Evolutionary conservation across 2,113 vertebrate genomes (phyloP).

Genomic region (Cheirogaleus medius): DNA sequence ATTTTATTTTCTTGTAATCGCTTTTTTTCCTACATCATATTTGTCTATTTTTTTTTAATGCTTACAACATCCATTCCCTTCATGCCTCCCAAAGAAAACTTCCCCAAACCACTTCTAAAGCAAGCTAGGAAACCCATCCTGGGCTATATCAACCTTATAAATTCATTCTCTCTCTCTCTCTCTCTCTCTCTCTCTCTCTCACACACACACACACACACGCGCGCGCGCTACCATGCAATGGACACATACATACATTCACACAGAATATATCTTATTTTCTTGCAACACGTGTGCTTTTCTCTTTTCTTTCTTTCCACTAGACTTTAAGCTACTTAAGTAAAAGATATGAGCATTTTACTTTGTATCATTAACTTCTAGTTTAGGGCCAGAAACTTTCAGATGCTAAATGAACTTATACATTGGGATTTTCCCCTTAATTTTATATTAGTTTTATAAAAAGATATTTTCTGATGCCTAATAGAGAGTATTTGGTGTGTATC

Average conservation of each 20-base stretch:
- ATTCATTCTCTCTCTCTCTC: not conserved
- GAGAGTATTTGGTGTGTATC: not conserved
- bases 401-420: not conserved
- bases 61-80: not conserved
- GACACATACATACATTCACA: not conserved
- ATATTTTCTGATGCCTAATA: not conserved
- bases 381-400: not conserved
- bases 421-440: not conserved
- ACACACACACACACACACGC: not conserved
- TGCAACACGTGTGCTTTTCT: not conserved
- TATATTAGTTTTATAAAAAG: not conserved
- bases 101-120: not conserved
- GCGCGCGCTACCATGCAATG: fast-evolving
- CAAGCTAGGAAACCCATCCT: not conserved
- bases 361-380: not conserved
- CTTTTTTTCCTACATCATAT: not conserved
- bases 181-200: too few relatives aligned
- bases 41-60: not conserved
- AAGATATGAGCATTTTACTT: not conserved
- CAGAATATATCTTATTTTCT: not conserved
- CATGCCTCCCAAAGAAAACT: not conserved
- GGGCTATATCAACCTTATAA: not conserved
- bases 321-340: not conserved
- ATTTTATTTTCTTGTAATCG: not conserved
- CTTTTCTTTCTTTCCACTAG: not conserved